Percentiles rank a stretch among this genome's conserved stretches.
These are phyloP conservation scores for Lithophane leautieri DNA, from an alignment of 2,888 invertebrate species.

Conservation along the genomic window DNA sequence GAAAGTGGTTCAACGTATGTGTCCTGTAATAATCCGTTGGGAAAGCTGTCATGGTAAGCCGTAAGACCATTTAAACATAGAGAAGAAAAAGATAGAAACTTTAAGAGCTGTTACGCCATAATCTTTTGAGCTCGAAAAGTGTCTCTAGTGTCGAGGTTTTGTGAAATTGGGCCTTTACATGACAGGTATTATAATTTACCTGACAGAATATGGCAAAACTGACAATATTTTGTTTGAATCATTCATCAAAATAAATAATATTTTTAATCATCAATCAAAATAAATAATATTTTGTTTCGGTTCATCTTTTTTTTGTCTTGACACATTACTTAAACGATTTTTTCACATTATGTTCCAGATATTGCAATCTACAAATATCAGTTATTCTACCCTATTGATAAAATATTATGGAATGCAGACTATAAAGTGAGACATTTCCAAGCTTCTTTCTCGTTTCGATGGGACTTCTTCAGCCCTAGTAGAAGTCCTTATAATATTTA, in stretches of 20 bases:
- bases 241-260: background rate
- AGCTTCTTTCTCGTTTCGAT: slow-evolving; percentile 33
- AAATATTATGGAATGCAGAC: slow-evolving; percentile 6
- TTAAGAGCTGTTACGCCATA: background rate
- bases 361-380: slow-evolving; percentile 26
- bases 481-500: background rate
- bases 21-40: slow-evolving; percentile 41
- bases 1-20: slow-evolving; percentile 30
- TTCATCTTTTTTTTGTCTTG: background rate
- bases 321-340: background rate
- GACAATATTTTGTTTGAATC: too few relatives aligned
- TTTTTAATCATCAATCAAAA: background rate
- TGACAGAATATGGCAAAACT: too few relatives aligned
- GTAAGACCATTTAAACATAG: background rate
- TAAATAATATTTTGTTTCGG: background rate
- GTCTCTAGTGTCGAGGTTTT: background rate
- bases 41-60: slow-evolving; percentile 32
- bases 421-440: background rate
- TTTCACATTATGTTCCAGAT: slow-evolving; percentile 25
- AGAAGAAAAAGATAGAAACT: background rate
- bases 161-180: background rate
- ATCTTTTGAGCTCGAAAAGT: background rate
- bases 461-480: slow-evolving; percentile 9
- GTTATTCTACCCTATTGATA: slow-evolving; percentile 23
- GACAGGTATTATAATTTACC: background rate